These are phyloP conservation scores for Drosophila pegasa DNA, from an alignment of 2,888 invertebrate genomes.

Conservation along the genomic window DNA sequence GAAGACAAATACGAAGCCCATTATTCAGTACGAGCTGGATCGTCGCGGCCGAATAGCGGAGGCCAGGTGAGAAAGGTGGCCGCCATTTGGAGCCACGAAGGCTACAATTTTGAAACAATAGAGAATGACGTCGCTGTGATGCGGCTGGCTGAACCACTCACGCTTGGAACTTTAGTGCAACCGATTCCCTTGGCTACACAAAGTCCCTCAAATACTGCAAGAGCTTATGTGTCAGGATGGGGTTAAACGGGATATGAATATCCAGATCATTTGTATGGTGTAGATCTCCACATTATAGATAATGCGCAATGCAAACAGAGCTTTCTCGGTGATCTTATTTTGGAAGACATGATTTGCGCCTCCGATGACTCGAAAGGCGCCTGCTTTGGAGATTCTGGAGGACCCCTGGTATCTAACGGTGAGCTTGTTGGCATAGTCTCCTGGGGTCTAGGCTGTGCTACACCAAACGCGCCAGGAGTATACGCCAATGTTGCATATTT, in stretches of 20 bases:
- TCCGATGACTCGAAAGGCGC: neutral
- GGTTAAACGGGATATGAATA: neutral
- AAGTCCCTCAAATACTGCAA: neutral
- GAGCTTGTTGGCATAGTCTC: slow-evolving; percentile 12
- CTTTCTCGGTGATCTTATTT: neutral
- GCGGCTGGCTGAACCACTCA: neutral
- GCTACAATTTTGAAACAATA: neutral
- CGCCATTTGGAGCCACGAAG: neutral
- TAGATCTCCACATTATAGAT: neutral
- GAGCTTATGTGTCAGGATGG: slow-evolving; percentile 1
- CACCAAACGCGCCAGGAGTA: neutral
- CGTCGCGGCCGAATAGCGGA: neutral
- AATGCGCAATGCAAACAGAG: neutral
- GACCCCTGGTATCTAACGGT: slow-evolving; percentile 8
- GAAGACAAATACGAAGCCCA: rapidly evolving
- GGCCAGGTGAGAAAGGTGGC: slow-evolving; percentile 2
- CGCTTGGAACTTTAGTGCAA: neutral
- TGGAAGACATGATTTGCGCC: slow-evolving; percentile 7
- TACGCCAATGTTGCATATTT: slow-evolving; percentile 13
- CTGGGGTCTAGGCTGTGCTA: neutral
- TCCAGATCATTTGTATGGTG: neutral
- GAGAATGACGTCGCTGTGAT: slow-evolving; percentile 5
- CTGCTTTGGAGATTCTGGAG: slow-evolving; percentile 1
- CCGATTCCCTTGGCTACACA: neutral
- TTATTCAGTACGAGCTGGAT: slow-evolving; percentile 6